Evolutionary conservation across 2,888 invertebrate species (phyloP).

Genomic region (Hipparchia sbordonii): DNA sequence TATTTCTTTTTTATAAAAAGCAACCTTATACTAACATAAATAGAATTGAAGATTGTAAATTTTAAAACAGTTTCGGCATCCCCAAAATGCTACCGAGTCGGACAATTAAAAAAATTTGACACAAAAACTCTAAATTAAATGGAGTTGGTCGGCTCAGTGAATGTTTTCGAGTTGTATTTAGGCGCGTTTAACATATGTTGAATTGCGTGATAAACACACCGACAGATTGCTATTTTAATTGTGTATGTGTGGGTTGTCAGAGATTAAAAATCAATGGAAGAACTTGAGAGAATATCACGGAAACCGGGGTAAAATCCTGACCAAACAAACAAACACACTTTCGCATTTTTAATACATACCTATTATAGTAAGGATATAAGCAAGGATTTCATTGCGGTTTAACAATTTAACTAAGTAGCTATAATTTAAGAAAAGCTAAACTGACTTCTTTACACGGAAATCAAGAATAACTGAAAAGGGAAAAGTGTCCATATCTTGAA

Average conservation of each 20-base stretch:
- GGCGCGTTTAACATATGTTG: slow-evolving; percentile 56
- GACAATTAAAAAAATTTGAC: slow-evolving; percentile 56
- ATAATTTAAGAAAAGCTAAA: too few relatives aligned
- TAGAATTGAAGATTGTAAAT: slow-evolving; percentile 19
- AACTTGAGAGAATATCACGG: background rate
- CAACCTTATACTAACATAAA: background rate
- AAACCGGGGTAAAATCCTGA: too few relatives aligned
- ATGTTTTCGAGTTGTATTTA: slow-evolving; percentile 56
- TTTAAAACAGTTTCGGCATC: slow-evolving; percentile 38
- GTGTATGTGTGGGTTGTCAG: slow-evolving; percentile 41
- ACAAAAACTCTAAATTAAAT: slow-evolving; percentile 43
- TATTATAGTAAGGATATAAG: too few relatives aligned
- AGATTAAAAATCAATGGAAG: slow-evolving; percentile 27
- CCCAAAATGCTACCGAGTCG: slow-evolving; percentile 43
- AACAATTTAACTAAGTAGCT: too few relatives aligned
- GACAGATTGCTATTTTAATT: slow-evolving; percentile 45
- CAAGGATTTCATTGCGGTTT: too few relatives aligned
- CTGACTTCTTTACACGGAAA: too few relatives aligned
- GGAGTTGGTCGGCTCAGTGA: slow-evolving; percentile 36
- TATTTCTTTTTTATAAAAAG: background rate
- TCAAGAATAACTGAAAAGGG: too few relatives aligned
- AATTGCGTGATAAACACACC: slow-evolving; percentile 53
- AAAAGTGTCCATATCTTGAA: too few relatives aligned
- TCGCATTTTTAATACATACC: too few relatives aligned
- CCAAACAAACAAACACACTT: too few relatives aligned